phyloP scores from a whole-genome alignment of 2,113 vertebrate genomes.

The Dasyprocta punctata region DNA sequence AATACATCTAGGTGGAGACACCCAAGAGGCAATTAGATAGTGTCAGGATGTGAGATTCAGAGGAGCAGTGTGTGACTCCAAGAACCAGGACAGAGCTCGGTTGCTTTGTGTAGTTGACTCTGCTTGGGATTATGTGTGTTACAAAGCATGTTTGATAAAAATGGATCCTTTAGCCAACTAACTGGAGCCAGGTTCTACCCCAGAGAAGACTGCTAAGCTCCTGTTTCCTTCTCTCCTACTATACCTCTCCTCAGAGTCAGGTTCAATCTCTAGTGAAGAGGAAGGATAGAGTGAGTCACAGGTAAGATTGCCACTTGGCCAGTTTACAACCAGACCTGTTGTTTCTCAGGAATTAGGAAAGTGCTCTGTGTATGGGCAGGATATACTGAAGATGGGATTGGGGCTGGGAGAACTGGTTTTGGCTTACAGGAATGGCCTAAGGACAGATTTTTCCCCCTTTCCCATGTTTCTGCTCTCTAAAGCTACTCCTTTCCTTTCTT shows the following conservation, averaged over 20 bases:
- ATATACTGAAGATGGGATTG: constrained; percentile 55
- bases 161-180: neutral
- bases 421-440: constrained; percentile 49
- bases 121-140: constrained; percentile 7
- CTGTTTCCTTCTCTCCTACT: neutral
- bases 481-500: neutral
- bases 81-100: neutral
- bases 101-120: neutral
- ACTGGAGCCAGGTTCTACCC: neutral
- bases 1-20: neutral
- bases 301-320: constrained; percentile 40
- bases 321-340: constrained; percentile 47
- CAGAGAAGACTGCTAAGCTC: constrained; percentile 30
- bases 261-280: constrained; percentile 44
- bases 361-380: neutral
- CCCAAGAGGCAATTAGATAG: constrained; percentile 15
- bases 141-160: constrained; percentile 51
- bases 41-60: neutral
- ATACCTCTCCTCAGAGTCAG: constrained; percentile 10
- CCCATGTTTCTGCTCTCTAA: constrained; percentile 5
- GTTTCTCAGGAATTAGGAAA: constrained; percentile 65
- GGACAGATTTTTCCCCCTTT: constrained; percentile 27
- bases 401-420: constrained; percentile 55
- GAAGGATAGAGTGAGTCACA: constrained; percentile 29
- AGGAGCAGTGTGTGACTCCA: neutral